Evolutionary conservation across 2,113 vertebrate genomes (phyloP).

Genomic region (Neolamprologus ventralis): DNA sequence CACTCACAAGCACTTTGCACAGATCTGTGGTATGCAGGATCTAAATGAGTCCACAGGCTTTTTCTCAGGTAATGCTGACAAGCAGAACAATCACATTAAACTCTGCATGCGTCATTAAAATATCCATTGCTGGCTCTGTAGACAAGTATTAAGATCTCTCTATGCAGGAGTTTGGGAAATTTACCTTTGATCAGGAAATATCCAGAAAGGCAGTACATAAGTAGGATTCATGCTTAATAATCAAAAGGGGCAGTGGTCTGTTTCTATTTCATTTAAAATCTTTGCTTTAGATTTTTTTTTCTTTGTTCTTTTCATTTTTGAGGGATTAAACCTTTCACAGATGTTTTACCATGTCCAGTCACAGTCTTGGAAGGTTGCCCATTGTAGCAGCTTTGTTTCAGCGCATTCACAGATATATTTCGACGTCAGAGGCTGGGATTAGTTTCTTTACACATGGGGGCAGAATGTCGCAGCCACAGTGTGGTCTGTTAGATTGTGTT

Average conservation of each 20-base stretch:
- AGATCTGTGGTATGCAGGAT: slow-evolving; percentile 10
- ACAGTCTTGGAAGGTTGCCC: neutral
- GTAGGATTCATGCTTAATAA: neutral
- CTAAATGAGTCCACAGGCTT: slow-evolving; percentile 11
- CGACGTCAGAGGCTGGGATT: neutral
- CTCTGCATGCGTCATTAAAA: slow-evolving; percentile 8
- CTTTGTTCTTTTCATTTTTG: neutral
- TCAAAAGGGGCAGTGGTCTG: neutral
- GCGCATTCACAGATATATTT: neutral
- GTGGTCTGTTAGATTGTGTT: neutral
- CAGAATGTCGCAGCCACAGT: neutral
- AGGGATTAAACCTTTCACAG: neutral
- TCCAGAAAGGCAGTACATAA: neutral
- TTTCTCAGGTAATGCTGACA: slow-evolving; percentile 31
- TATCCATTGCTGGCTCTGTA: neutral
- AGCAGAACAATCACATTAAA: slow-evolving; percentile 59
- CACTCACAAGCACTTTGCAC: neutral
- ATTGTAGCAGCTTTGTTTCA: neutral
- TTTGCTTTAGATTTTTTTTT: neutral
- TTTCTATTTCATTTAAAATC: neutral
- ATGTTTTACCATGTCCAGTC: neutral
- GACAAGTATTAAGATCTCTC: slow-evolving; percentile 1
- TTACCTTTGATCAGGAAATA: slow-evolving; percentile 26
- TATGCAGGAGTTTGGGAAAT: neutral
- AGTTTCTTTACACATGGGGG: neutral